Percentiles rank a stretch among this genome's conserved stretches.
Evolutionary conservation across 2,888 invertebrate genomes (phyloP).

Genomic region (Drosophila mayaguana): DNA sequence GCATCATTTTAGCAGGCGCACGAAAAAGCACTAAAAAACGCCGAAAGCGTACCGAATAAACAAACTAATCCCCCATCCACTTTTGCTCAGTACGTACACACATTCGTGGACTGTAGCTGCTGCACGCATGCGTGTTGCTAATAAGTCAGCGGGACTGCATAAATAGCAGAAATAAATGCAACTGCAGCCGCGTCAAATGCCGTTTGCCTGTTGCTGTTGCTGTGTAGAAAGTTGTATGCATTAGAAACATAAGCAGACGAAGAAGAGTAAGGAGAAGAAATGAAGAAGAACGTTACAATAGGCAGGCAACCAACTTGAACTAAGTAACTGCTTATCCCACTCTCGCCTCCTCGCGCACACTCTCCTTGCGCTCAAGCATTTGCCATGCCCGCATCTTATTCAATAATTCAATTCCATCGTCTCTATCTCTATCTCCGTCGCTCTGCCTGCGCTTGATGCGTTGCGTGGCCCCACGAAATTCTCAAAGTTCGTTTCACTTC

Average conservation of each 20-base stretch:
- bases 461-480: conserved; percentile 55
- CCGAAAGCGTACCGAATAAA: conserved; percentile 1
- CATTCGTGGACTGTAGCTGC: conserved; percentile 1
- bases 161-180: conserved; percentile 27
- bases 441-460: conserved; percentile 9
- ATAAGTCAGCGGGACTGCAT: conserved; percentile 41
- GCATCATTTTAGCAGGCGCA: background rate
- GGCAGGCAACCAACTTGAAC: conserved; percentile 70
- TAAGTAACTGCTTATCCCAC: conserved; percentile 51
- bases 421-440: conserved; percentile 11
- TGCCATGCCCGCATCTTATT: conserved; percentile 54
- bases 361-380: background rate
- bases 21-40: conserved; percentile 37
- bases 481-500: conserved; percentile 73
- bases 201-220: conserved; percentile 40
- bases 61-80: background rate
- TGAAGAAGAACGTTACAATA: conserved; percentile 38
- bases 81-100: too few relatives aligned
- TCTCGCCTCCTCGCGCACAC: background rate
- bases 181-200: conserved; percentile 57
- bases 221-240: conserved; percentile 52
- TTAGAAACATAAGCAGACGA: conserved; percentile 26
- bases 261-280: conserved; percentile 16
- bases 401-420: conserved; percentile 56
- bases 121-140: conserved; percentile 73